These are phyloP conservation scores for Vicugna pacos DNA, from an alignment of 2,113 vertebrate genomes.

Conservation along the genomic window DNA sequence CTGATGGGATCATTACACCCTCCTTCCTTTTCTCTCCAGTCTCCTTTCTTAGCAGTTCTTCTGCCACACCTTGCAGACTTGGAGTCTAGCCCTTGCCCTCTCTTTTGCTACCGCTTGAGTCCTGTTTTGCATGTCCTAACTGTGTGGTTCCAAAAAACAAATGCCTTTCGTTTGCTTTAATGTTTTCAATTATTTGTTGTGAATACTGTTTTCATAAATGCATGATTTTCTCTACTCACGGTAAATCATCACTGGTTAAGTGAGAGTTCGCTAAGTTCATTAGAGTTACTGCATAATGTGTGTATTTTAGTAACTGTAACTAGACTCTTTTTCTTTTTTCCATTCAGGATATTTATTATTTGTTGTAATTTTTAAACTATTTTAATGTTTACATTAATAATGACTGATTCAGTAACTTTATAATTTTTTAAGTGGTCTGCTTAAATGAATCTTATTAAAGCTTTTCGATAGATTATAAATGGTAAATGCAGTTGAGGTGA, in stretches of 20 bases:
- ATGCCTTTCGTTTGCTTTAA: not conserved
- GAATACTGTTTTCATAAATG: not conserved
- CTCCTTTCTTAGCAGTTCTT: not conserved
- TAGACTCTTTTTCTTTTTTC: not conserved
- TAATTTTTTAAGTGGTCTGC: not conserved
- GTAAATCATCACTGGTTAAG: not conserved
- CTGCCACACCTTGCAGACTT: not conserved
- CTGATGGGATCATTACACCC: not conserved
- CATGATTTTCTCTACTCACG: not conserved
- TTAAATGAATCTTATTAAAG: not conserved
- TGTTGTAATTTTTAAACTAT: not conserved
- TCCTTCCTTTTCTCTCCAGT: not conserved
- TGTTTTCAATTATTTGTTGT: not conserved
- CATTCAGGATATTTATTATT: not conserved
- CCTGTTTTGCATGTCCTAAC: not conserved
- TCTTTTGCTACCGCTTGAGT: not conserved
- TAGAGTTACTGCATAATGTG: not conserved
- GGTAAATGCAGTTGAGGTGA: not conserved
- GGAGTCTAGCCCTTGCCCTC: not conserved
- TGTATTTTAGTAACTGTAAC: slow-evolving; percentile 9
- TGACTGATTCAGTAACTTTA: not conserved
- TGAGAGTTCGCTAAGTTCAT: not conserved
- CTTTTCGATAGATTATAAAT: not conserved
- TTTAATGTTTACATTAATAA: slow-evolving; percentile 5
- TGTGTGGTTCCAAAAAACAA: not conserved